Conservation (phyloP, 1,140 invertebrate species). For the Dolichoris vasculosae region DNA sequence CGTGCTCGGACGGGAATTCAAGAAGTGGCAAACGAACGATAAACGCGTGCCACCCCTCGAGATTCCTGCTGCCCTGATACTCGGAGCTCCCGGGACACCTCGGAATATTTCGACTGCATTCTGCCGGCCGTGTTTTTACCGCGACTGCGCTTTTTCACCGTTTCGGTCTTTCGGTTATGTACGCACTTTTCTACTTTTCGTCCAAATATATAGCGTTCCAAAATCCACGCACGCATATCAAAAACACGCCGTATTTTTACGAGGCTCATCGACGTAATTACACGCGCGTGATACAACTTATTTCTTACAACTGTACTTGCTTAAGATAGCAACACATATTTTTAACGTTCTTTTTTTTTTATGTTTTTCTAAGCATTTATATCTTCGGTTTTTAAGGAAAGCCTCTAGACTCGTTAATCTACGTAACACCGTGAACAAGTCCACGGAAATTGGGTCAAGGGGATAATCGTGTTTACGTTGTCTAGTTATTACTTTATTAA, state of each 20-base stretch:
- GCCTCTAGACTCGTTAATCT: neutral
- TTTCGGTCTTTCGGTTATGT: neutral
- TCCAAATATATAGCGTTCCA: too few relatives aligned
- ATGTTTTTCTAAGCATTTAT: neutral
- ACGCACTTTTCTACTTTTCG: too few relatives aligned
- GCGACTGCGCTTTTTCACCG: constrained; percentile 17
- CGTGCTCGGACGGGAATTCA: neutral
- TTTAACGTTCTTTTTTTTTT: neutral
- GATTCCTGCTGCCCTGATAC: constrained; percentile 63
- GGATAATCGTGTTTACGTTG: neutral
- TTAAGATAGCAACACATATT: too few relatives aligned
- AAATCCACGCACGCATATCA: too few relatives aligned
- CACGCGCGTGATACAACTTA: too few relatives aligned
- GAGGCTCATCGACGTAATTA: too few relatives aligned
- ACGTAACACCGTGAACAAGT: neutral
- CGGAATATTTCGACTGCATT: constrained; percentile 54
- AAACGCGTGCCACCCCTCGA: constrained; percentile 22
- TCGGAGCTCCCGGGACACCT: constrained; percentile 57
- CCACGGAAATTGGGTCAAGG: neutral
- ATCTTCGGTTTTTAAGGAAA: neutral
- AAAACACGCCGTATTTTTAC: too few relatives aligned
- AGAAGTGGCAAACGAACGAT: neutral
- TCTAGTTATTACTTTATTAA: neutral
- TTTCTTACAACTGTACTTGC: too few relatives aligned
- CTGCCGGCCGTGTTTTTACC: constrained; percentile 8